Percentiles rank a stretch among this genome's conserved stretches.
Evolutionary conservation across 1,140 invertebrate species (phyloP).

Genomic region (Saccostrea echinata): DNA sequence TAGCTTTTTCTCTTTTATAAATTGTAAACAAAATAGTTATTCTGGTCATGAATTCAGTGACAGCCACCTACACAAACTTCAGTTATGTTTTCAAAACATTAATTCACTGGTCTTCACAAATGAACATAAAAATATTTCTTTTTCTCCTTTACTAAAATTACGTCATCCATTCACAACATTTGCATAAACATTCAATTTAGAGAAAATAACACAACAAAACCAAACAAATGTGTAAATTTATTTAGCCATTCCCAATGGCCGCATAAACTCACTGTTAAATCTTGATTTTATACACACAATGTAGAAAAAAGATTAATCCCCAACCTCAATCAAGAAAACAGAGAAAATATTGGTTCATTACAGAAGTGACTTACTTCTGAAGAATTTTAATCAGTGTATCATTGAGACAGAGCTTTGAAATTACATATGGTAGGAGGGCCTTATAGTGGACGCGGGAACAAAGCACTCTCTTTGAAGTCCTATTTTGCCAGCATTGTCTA

Average conservation of each 20-base stretch:
- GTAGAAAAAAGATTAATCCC: slow-evolving; percentile 15
- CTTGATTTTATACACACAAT: slow-evolving; percentile 19
- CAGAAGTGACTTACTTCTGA: slow-evolving; percentile 39
- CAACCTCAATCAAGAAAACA: not conserved
- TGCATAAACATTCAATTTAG: slow-evolving; percentile 3
- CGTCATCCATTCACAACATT: slow-evolving; percentile 20
- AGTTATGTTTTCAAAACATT: not conserved
- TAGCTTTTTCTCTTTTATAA: no score
- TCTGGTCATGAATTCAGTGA: slow-evolving; percentile 5
- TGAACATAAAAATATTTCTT: slow-evolving; percentile 3
- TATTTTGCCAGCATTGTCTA: slow-evolving; percentile 8
- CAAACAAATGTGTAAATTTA: slow-evolving; percentile 20
- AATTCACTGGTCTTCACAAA: slow-evolving; percentile 4
- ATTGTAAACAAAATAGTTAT: no score
- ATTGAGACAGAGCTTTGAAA: slow-evolving; percentile 33
- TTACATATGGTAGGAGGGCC: slow-evolving; percentile 24
- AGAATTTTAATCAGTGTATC: slow-evolving; percentile 43
- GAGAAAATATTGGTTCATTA: slow-evolving; percentile 40
- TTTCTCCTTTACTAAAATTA: not conserved
- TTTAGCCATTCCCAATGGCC: slow-evolving; percentile 3
- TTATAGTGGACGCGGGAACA: not conserved
- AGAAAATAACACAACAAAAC: not conserved
- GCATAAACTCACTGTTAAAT: not conserved
- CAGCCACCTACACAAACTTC: not conserved
- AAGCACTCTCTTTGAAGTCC: slow-evolving; percentile 19